phyloP scores from a whole-genome alignment of 1,140 invertebrate genomes.

The Aphidius ervi region DNA sequence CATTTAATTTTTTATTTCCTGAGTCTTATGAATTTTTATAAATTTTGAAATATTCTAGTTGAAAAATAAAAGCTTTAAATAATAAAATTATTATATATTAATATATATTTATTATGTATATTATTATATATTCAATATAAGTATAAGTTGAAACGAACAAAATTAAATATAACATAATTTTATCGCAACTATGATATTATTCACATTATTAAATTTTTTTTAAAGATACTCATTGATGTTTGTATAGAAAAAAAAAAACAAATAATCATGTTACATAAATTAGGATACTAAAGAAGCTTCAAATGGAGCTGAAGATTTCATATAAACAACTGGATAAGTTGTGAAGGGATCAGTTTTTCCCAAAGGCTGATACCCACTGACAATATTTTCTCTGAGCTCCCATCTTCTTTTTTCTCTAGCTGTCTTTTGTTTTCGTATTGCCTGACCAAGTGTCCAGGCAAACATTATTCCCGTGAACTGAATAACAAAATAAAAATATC shows the following conservation, averaged over 20 bases:
- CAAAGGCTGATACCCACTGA: constrained; percentile 47
- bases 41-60: too few species aligned
- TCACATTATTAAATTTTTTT: too few species aligned
- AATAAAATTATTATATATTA: too few species aligned
- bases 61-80: too few species aligned
- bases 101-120: too few species aligned
- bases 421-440: constrained; percentile 75
- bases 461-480: constrained; percentile 83
- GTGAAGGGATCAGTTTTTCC: constrained; percentile 44
- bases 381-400: constrained; percentile 60
- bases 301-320: constrained; percentile 33
- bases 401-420: constrained; percentile 65
- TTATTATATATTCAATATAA: too few species aligned
- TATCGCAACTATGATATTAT: too few species aligned
- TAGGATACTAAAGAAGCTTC: constrained; percentile 19
- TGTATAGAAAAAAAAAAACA: neutral
- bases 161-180: too few species aligned
- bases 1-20: too few species aligned
- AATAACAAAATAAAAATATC: constrained; percentile 17
- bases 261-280: neutral
- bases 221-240: too few species aligned
- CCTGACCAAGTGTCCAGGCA: constrained; percentile 76
- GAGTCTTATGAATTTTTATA: too few species aligned
- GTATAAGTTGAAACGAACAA: too few species aligned
- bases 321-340: constrained; percentile 43